A percentile compares a stretch with the other conserved stretches of the same genome.
Evolutionary conservation across 1,140 invertebrate genomes (phyloP).

Genomic region (Aphidius ervi): DNA sequence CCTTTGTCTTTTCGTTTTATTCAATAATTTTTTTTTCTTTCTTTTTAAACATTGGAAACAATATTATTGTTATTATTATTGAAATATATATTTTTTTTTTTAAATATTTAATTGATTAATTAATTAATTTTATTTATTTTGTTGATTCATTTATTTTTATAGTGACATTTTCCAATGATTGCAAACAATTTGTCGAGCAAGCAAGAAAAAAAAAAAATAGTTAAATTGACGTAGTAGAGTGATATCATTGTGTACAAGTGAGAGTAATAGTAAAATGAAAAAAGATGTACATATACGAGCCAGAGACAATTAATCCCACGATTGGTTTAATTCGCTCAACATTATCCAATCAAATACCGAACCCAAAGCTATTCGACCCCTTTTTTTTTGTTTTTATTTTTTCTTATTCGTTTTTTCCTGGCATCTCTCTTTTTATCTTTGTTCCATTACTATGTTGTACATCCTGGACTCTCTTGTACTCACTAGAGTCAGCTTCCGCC

Average conservation of each 20-base stretch:
- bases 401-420: background rate
- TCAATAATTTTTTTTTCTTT: background rate
- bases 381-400: background rate
- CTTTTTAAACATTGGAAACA: no score
- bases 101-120: background rate
- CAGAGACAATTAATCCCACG: slow-evolving; percentile 42
- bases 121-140: background rate
- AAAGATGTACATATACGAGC: slow-evolving; percentile 14
- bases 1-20: slow-evolving; percentile 6
- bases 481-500: slow-evolving; percentile 11
- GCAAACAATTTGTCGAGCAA: slow-evolving; percentile 36
- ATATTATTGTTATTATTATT: no score
- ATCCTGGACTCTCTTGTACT: slow-evolving; percentile 1
- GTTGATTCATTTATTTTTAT: slow-evolving; percentile 19
- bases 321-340: slow-evolving; percentile 43
- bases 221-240: background rate
- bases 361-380: slow-evolving; percentile 24
- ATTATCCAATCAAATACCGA: slow-evolving; percentile 43
- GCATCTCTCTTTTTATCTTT: background rate
- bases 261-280: slow-evolving; percentile 7
- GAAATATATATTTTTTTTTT: no score
- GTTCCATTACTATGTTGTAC: slow-evolving; percentile 7
- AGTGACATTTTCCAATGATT: slow-evolving; percentile 35
- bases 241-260: slow-evolving; percentile 5
- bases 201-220: slow-evolving; percentile 24